These are phyloP conservation scores for Rhagium mordax DNA, from an alignment of 2,888 invertebrate genomes.

Conservation along the genomic window DNA sequence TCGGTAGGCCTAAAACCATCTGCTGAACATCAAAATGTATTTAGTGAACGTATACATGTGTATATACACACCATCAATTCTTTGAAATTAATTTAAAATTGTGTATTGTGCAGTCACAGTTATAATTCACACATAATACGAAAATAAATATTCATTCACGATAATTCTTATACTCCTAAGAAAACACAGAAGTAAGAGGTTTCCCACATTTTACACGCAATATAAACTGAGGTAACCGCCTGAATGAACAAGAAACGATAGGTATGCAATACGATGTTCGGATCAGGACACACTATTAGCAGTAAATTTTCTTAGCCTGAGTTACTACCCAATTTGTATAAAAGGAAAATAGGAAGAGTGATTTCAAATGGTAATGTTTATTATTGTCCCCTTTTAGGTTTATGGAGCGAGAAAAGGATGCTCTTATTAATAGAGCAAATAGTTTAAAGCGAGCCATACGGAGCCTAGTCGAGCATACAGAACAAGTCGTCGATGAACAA, in stretches of 20 bases:
- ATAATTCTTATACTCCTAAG: not conserved
- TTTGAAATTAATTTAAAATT: too few species aligned
- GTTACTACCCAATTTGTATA: not conserved
- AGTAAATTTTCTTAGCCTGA: not conserved
- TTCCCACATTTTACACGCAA: not conserved
- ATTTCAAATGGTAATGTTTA: not conserved
- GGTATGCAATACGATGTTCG: not conserved
- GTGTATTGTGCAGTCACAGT: too few species aligned
- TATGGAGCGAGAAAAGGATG: slow-evolving; percentile 73
- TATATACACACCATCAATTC: too few species aligned
- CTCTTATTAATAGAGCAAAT: slow-evolving; percentile 79
- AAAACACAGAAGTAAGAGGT: not conserved
- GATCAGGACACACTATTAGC: not conserved
- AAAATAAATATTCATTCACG: not conserved
- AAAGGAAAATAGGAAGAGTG: not conserved
- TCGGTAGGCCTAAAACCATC: too few species aligned
- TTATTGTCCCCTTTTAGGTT: slow-evolving; percentile 65
- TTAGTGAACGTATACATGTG: too few species aligned
- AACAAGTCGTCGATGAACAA: slow-evolving; percentile 78
- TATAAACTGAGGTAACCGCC: not conserved
- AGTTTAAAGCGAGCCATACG: slow-evolving; percentile 88
- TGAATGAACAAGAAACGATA: not conserved
- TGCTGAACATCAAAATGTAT: too few species aligned
- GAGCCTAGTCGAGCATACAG: slow-evolving; percentile 86
- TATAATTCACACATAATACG: too few species aligned